A percentile compares a stretch with the other conserved stretches of the same genome.
phyloP scores from a whole-genome alignment of 23 tunicate species.

The Ciona savignyi region DNA sequence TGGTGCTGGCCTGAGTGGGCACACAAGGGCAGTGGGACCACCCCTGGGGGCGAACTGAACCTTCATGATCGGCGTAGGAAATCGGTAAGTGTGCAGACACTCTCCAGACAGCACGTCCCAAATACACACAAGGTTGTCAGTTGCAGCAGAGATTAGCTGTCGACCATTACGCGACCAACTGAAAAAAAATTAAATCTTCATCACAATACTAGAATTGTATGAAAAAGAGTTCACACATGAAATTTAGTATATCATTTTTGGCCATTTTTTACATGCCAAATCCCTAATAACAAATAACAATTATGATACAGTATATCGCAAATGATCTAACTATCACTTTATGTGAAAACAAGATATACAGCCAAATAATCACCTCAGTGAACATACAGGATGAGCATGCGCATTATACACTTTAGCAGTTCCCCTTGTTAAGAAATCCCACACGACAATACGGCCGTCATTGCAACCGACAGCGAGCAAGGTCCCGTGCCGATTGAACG shows the following conservation, averaged over 20 bases:
- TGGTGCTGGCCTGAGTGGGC: conserved; percentile 84
- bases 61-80: conserved; percentile 74
- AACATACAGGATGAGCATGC: conserved; percentile 94
- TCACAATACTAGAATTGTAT: too few relatives aligned
- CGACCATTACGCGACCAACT: conserved; percentile 92
- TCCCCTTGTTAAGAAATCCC: conserved; percentile 97
- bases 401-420: conserved; percentile 93
- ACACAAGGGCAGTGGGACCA: conserved; percentile 41
- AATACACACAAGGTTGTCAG: conserved; percentile 87
- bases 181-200: too few relatives aligned
- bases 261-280: too few relatives aligned
- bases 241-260: too few relatives aligned
- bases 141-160: conserved; percentile 85
- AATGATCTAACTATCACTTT: too few relatives aligned
- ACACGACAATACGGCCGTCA: conserved; percentile 97
- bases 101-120: conserved; percentile 98
- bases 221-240: too few relatives aligned
- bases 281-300: too few relatives aligned
- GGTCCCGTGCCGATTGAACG: conserved; percentile 94
- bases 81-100: conserved; percentile 77
- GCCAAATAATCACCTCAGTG: conserved; percentile 25
- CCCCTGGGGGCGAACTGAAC: conserved; percentile 89
- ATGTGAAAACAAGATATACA: not conserved
- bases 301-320: too few relatives aligned
- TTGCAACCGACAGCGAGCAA: conserved; percentile 97